Conservation (phyloP, 1,140 invertebrate species). For the Nephotettix cincticeps region DNA sequence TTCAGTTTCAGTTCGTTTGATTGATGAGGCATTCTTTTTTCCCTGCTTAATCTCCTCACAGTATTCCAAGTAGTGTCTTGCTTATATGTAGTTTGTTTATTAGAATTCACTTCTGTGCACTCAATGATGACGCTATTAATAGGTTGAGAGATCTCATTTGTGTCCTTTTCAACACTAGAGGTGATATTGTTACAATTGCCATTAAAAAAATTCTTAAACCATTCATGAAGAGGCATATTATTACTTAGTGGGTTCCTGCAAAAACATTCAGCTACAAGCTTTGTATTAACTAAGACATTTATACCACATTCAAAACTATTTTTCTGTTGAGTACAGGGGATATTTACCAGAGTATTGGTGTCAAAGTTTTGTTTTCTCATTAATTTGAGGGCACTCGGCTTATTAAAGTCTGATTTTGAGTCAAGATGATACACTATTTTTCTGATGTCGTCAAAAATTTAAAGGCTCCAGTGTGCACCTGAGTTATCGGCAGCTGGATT, state of each 20-base stretch:
- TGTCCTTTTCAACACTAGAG: too few species aligned
- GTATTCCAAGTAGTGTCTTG: too few species aligned
- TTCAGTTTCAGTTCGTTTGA: too few species aligned
- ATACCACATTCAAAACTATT: constrained; percentile 15
- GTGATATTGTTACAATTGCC: too few species aligned
- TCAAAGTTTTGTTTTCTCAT: constrained; percentile 32
- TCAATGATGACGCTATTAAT: too few species aligned
- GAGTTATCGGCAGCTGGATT: not conserved
- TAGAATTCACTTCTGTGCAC: too few species aligned
- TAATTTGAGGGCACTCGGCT: not conserved
- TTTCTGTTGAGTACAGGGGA: not conserved
- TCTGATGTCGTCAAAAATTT: not conserved
- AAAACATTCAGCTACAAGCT: not conserved
- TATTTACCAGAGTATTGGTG: not conserved
- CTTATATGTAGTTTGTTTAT: too few species aligned
- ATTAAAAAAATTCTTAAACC: not conserved
- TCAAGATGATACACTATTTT: not conserved
- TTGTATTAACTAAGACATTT: not conserved
- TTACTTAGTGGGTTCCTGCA: not conserved
- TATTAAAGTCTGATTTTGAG: not conserved
- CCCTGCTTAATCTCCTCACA: too few species aligned
- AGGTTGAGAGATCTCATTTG: too few species aligned
- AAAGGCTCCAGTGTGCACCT: not conserved
- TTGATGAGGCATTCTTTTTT: too few species aligned
- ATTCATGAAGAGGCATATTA: not conserved